A percentile compares a stretch with the other conserved stretches of the same genome.
phyloP scores from a whole-genome alignment of 2,888 invertebrate species.

The Blastobasis adustella region DNA sequence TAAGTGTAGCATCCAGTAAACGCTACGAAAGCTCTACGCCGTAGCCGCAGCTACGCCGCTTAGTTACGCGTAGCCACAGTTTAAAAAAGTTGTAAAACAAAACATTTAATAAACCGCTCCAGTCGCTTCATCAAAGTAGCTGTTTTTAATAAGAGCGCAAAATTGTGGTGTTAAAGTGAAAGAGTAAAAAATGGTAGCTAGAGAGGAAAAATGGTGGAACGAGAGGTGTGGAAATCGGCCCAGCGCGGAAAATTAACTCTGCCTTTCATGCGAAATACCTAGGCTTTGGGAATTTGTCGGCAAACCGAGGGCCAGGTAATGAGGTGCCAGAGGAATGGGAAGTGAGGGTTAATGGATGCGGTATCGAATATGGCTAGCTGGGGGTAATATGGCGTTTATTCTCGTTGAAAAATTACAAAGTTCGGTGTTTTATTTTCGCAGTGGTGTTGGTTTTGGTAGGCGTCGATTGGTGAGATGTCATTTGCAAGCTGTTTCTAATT shows the following conservation, averaged over 20 bases:
- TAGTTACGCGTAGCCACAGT: no score
- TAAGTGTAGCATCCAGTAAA: no score
- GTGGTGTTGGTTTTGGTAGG: no score
- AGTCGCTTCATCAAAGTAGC: slow-evolving; percentile 3
- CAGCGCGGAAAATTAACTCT: slow-evolving; percentile 31
- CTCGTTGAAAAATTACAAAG: neutral
- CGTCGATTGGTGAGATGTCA: no score
- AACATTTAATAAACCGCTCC: no score
- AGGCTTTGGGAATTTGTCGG: slow-evolving; percentile 40
- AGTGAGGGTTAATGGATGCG: slow-evolving; percentile 3
- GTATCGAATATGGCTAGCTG: neutral
- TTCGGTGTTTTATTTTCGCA: neutral
- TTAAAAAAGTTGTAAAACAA: no score
- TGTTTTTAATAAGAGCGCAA: slow-evolving; percentile 12
- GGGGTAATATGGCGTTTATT: neutral
- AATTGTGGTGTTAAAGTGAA: slow-evolving; percentile 13
- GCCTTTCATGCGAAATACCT: slow-evolving; percentile 31
- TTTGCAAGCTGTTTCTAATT: no score
- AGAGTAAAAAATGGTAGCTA: slow-evolving; percentile 12
- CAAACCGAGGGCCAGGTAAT: slow-evolving; percentile 34
- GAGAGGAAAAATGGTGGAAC: neutral
- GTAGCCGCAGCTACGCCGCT: no score
- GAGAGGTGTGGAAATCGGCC: neutral
- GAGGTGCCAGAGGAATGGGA: slow-evolving; percentile 16
- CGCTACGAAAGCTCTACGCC: no score